Base-by-base conservation (phyloP, 2,888 invertebrate species). In the Cybosia mesomella region DNA sequence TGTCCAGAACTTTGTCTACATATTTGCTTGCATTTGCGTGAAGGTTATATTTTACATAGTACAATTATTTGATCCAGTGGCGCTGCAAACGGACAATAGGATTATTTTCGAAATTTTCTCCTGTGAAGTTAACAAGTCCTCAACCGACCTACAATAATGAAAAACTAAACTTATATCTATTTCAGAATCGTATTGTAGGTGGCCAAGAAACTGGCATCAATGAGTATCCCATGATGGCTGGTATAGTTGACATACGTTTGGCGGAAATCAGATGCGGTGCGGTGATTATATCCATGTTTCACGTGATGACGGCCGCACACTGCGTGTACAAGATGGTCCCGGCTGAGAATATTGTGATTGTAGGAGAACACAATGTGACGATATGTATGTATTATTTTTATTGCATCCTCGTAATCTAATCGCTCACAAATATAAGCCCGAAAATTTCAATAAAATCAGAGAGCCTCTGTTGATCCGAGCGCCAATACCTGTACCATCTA, bases 251-350 rank as follows among this genome's bases (percentile, higher is more conserved):
- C 60, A 0, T 2, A 67, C 39, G 86, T 81, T 81, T 95, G 89
- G 10, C 0, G 0, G 2, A 79, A 1, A 83, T 95, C n/a, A 90
- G 88, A 70, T 96, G 96, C 77, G 96, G 96, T 0, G 95, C 83
- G 0, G 91, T 91, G 39, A 95, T 96, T 70, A 95, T 96, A 71
- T 86, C 93, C 0, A 60, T 67, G 0, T 77, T 73, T 1, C 91
- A 94, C 76, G 88, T 95, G 0, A 0, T 96, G 66, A 94, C 96
- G 0, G 96, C 96, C 0, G 96, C 95, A 0, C 96, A 96, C 79
- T 96, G 96, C 77, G 71, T 96, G 10, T 86, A 87, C 0, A 91
- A 87, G 0, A 91, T 92, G 91, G 64, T 39, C 82, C 7, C 69
- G 0, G 49, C 9, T 0, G 67, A 84, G 9, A 70, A 91, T 0